Evolutionary conservation across 2,113 vertebrate species (phyloP).

Genomic region (Nothocercus nigrocapillus): DNA sequence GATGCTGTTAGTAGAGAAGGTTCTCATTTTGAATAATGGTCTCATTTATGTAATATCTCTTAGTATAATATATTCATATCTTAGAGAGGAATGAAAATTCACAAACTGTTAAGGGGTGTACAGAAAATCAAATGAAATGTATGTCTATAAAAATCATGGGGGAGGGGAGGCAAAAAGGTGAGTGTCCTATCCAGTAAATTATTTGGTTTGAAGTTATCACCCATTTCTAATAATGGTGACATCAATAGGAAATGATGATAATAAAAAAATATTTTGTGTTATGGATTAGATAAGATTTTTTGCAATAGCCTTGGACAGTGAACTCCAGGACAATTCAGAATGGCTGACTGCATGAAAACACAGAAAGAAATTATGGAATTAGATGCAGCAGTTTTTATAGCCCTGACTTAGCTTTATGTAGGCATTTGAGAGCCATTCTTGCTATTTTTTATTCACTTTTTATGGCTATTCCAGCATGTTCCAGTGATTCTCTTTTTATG

Average conservation of each 20-base stretch:
- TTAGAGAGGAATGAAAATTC: constrained; percentile 65
- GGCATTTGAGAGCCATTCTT: constrained; percentile 54
- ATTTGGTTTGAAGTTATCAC: not conserved
- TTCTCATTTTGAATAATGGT: constrained; percentile 81
- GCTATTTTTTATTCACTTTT: constrained; percentile 70
- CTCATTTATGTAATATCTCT: constrained; percentile 79
- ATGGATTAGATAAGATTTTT: not conserved
- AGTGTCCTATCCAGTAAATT: not conserved
- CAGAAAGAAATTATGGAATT: constrained; percentile 58
- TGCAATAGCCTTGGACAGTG: constrained; percentile 43
- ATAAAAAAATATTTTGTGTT: not conserved
- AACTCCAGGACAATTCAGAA: constrained; percentile 58
- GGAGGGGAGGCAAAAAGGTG: not conserved
- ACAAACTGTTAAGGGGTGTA: constrained; percentile 60
- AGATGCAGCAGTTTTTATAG: constrained; percentile 57
- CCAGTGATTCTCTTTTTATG: constrained; percentile 65
- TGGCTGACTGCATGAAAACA: constrained; percentile 60
- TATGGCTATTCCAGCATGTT: constrained; percentile 63
- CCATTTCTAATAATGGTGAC: not conserved
- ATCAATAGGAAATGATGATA: constrained; percentile 15
- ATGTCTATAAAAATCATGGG: constrained; percentile 18
- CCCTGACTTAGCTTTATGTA: constrained; percentile 65
- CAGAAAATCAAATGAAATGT: constrained; percentile 52
- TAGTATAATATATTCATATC: constrained; percentile 75
- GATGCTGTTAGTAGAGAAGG: constrained; percentile 75